Percentiles rank a stretch among this genome's conserved stretches.
These are phyloP conservation scores for Glaucomys volans DNA, from an alignment of 2,113 vertebrate species.

Conservation along the genomic window DNA sequence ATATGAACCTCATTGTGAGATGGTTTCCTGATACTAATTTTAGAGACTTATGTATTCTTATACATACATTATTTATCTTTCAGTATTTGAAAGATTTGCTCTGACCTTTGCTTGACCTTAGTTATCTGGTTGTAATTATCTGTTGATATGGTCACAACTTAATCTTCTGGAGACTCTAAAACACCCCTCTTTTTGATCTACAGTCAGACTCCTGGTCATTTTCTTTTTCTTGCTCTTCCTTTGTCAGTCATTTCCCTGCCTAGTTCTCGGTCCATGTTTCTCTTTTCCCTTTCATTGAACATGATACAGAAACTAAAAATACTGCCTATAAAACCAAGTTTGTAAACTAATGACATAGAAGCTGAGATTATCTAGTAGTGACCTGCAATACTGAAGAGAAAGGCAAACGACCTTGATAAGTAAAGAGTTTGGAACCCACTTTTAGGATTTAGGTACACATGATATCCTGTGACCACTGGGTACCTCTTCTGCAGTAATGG, in stretches of 20 bases:
- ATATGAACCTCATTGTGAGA: neutral
- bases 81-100: neutral
- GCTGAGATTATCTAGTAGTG: neutral
- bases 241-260: neutral
- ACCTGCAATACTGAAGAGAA: neutral
- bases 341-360: neutral
- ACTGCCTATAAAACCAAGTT: neutral
- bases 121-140: neutral
- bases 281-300: neutral
- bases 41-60: neutral
- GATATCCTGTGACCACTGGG: neutral
- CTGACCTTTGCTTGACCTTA: neutral
- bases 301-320: neutral
- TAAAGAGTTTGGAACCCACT: neutral
- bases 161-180: neutral
- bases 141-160: neutral
- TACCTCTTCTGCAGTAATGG: neutral
- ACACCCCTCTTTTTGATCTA: too few species aligned
- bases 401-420: neutral
- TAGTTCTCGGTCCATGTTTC: neutral
- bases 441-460: neutral
- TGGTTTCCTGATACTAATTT: conserved; percentile 4
- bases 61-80: neutral
- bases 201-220: neutral
- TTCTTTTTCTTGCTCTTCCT: neutral